phyloP scores from a whole-genome alignment of 2,888 invertebrate genomes.

The Galeopsomyia nigrocyanea region DNA sequence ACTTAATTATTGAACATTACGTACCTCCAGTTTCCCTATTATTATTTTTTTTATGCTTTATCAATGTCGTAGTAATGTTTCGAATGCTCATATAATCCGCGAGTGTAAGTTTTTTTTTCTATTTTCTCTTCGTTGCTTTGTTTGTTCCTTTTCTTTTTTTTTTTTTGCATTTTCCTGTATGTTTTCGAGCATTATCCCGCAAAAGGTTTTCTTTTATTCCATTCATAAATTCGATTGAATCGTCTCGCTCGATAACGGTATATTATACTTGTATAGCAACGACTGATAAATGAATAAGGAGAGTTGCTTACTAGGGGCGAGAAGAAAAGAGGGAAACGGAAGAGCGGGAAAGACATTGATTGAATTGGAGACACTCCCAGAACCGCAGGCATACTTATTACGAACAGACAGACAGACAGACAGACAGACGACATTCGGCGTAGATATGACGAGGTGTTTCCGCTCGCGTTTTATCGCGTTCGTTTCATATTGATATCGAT shows the following conservation, averaged over 20 bases:
- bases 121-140: too few relatives aligned
- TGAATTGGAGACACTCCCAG: not conserved
- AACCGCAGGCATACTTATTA: constrained; percentile 3
- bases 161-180: not conserved
- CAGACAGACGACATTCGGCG: constrained; percentile 16
- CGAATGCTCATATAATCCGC: constrained; percentile 35
- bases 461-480: constrained; percentile 1
- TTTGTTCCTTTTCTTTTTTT: not conserved
- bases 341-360: too few relatives aligned
- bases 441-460: constrained; percentile 52
- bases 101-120: too few relatives aligned
- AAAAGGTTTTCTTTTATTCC: constrained; percentile 9
- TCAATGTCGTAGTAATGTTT: constrained; percentile 27
- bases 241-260: constrained; percentile 23
- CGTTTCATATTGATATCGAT: constrained; percentile 22
- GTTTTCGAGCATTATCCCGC: not conserved
- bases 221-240: constrained; percentile 43
- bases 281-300: too few relatives aligned
- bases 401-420: constrained; percentile 21
- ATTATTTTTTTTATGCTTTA: constrained; percentile 15
- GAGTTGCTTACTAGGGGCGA: too few relatives aligned
- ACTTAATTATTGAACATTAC: not conserved
- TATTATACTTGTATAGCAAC: constrained; percentile 12
- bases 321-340: too few relatives aligned
- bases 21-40: not conserved